These are phyloP conservation scores for Bradypus variegatus DNA, from an alignment of 2,797 vertebrate genomes.

Conservation along the genomic window DNA sequence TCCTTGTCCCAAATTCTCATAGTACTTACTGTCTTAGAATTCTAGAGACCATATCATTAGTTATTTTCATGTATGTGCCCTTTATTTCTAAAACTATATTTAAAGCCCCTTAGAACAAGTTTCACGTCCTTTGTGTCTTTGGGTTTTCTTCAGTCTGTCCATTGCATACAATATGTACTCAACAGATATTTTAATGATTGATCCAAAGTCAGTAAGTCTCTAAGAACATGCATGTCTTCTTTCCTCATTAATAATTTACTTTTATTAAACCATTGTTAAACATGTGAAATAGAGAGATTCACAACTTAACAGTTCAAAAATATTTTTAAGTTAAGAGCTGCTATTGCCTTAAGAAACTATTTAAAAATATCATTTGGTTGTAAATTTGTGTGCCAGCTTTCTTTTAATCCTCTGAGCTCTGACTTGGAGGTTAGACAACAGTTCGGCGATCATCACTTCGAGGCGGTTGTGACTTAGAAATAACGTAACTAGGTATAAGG, in stretches of 20 bases:
- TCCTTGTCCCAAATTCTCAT: background rate
- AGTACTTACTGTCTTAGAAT: background rate
- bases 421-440: background rate
- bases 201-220: background rate
- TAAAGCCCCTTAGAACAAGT: background rate
- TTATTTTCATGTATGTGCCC: background rate
- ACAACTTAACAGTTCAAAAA: constrained; percentile 30
- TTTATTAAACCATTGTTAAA: background rate
- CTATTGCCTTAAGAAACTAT: background rate
- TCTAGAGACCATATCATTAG: background rate
- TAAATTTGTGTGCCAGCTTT: background rate
- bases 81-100: background rate
- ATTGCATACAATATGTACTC: background rate
- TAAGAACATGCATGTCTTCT: background rate
- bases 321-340: background rate
- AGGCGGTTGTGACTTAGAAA: background rate
- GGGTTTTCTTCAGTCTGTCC: background rate
- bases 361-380: background rate
- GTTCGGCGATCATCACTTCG: background rate
- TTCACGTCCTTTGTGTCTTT: background rate
- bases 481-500: background rate
- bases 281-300: background rate
- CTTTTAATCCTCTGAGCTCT: constrained; percentile 20
- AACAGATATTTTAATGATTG: background rate
- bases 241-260: constrained; percentile 15